Conservation (phyloP, 2,113 vertebrate genomes). For the Nettapus auritus region DNA sequence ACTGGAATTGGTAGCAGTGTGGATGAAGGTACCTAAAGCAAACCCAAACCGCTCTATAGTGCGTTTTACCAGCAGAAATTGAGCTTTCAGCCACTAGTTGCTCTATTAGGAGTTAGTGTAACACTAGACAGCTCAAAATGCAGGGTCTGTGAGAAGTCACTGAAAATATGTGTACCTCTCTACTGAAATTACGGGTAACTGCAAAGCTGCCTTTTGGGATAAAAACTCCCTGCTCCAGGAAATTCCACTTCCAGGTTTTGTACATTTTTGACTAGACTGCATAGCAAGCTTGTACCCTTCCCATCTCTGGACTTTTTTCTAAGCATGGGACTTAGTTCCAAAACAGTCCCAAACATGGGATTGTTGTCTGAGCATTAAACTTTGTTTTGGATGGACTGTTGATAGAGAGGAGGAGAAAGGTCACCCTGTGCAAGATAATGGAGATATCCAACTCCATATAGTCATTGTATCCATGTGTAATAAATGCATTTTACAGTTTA, state of each 20-base stretch:
- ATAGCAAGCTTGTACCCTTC: neutral
- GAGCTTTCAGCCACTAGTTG: neutral
- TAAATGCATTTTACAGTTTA: neutral
- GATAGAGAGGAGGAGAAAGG: neutral
- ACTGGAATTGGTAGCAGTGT: neutral
- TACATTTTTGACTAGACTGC: neutral
- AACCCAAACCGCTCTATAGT: neutral
- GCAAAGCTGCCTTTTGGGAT: neutral
- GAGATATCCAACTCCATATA: neutral
- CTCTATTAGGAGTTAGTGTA: neutral
- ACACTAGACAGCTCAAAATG: neutral
- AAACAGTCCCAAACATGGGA: neutral
- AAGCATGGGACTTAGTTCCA: neutral
- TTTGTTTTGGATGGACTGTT: neutral
- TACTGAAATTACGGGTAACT: neutral
- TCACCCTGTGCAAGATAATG: neutral
- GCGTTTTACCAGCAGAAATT: neutral
- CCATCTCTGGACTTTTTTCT: neutral
- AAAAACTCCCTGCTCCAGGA: neutral
- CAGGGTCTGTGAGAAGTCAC: accelerated
- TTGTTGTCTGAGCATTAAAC: neutral
- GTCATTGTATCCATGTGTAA: neutral
- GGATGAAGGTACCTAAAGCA: neutral
- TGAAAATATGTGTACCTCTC: neutral
- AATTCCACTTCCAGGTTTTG: neutral